Base-by-base conservation (phyloP, 2,797 vertebrate genomes). In the Sebastes goodei region DNA sequence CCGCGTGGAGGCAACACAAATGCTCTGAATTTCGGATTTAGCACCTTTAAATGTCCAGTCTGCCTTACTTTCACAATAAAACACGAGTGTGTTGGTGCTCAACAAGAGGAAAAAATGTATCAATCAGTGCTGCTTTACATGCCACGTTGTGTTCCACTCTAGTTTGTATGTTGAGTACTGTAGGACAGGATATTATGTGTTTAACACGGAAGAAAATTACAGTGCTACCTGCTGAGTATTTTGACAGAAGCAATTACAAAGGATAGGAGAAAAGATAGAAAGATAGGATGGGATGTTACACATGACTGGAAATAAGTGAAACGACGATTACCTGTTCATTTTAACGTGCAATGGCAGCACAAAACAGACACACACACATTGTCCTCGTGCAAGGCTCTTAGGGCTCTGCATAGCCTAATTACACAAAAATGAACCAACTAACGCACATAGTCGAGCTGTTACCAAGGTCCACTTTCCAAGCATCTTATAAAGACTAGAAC, bases 351-450 rank as follows among this genome's bases (percentile, higher is more conserved):
- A 12, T 6, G 10, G 4, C 6, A 15, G 5, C 21, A 32, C n/a
- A 49, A 55, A 72, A 25, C 4, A 38, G 38, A 62, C 38, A 74
- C 25, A 73, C 33, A 69, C 21, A 53, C 23, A 32, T n/a, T 63
- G 30, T 65, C 30, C 23, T 75, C 52, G 49, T 52, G 27, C 52
- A 78, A 52, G 35, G 12, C 71, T 70, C 55, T 73, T 59, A 67
- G 27, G 60, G 42, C 14, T 75, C 29, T 49, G 56, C 46, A 61
- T 60, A 29, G 57, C 59, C 65, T 35, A 75, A 12, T 68, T 62
- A 78, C 65, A 77, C 29, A 81, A 53, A 33, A 78, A 73, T 76
- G 8, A 83, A 72, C n/a, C 12, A 76, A 55, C 38, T 62, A 53
- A 86, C 71, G 69, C 70, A 64, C 14, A 57, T 9, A 70, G 32